A percentile compares a stretch with the other conserved stretches of the same genome.
phyloP scores from a whole-genome alignment of 53 echinoderm and acorn worm species.

The Mesocentrotus franciscanus region DNA sequence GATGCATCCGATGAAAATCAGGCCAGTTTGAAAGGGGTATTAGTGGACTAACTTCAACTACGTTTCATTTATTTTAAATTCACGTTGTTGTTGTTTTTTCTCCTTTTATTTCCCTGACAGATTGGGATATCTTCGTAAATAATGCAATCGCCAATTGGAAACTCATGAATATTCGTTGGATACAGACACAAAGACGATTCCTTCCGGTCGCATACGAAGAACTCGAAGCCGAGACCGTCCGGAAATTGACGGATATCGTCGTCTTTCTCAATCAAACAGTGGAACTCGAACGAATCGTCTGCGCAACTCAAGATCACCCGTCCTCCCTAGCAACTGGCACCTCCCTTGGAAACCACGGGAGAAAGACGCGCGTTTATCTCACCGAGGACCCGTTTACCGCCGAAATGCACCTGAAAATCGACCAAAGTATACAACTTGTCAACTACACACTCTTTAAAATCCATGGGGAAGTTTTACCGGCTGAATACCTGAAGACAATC shows the following conservation, averaged over 20 bases:
- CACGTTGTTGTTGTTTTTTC: not conserved
- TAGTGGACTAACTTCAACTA: too few relatives aligned
- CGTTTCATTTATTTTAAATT: too few relatives aligned
- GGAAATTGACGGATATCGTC: constrained; percentile 70
- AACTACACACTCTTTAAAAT: too few relatives aligned
- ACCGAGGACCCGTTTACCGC: too few relatives aligned
- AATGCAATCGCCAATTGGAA: constrained; percentile 68
- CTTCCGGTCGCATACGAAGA: constrained; percentile 77
- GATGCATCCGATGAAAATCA: too few relatives aligned
- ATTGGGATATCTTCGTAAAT: constrained; percentile 70
- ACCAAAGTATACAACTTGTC: too few relatives aligned
- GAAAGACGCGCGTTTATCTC: too few relatives aligned
- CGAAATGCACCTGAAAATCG: too few relatives aligned
- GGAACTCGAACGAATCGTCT: constrained; percentile 65
- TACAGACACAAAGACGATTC: constrained; percentile 61
- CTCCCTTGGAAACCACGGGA: constrained; percentile 76
- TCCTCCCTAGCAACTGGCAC: constrained; percentile 78
- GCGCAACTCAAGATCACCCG: constrained; percentile 82
- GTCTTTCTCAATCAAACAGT: constrained; percentile 67
- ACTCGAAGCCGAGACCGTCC: constrained; percentile 67
- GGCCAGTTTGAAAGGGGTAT: too few relatives aligned
- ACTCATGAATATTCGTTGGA: constrained; percentile 74
- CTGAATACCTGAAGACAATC: not conserved
- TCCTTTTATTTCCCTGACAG: constrained; percentile 30
- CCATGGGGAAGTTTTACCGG: not conserved